These are phyloP conservation scores for Enoplosus armatus DNA, from an alignment of 2,797 vertebrate species.

Conservation along the genomic window DNA sequence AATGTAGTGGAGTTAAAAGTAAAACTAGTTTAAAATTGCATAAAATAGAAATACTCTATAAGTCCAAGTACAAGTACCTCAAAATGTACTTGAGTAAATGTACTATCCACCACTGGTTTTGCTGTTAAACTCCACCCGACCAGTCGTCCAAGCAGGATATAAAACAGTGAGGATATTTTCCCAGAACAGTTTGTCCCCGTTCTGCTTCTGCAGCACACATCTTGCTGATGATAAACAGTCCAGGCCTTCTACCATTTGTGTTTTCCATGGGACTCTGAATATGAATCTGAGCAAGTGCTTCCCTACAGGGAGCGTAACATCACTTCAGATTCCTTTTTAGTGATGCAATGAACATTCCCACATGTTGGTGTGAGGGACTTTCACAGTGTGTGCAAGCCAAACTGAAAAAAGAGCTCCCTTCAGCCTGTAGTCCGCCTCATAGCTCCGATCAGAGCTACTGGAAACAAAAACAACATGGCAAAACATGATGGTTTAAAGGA, in stretches of 20 bases:
- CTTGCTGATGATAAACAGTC: constrained; percentile 44
- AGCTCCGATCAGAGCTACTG: constrained; percentile 7
- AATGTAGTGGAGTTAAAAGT: background rate
- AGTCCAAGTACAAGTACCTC: background rate
- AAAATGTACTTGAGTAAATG: background rate
- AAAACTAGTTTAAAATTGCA: background rate
- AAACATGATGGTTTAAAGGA: background rate
- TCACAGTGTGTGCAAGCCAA: constrained; percentile 21
- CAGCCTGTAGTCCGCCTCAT: background rate
- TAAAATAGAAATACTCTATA: background rate
- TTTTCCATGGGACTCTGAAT: constrained; percentile 43
- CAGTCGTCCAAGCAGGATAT: background rate
- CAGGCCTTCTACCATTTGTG: constrained; percentile 17
- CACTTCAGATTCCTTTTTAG: constrained; percentile 70
- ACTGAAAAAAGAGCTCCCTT: background rate
- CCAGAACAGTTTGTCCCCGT: constrained; percentile 42
- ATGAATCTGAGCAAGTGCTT: constrained; percentile 54
- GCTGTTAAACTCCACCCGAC: background rate
- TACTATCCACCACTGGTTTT: background rate
- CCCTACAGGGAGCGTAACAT: constrained; percentile 66
- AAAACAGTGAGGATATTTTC: constrained; percentile 33
- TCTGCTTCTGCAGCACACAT: constrained; percentile 22
- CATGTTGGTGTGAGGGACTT: constrained; percentile 56
- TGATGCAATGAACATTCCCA: constrained; percentile 75
- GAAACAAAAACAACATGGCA: constrained; percentile 5